These are phyloP conservation scores for Drosophila gunungcola DNA, from an alignment of 1,140 invertebrate species.

Conservation along the genomic window DNA sequence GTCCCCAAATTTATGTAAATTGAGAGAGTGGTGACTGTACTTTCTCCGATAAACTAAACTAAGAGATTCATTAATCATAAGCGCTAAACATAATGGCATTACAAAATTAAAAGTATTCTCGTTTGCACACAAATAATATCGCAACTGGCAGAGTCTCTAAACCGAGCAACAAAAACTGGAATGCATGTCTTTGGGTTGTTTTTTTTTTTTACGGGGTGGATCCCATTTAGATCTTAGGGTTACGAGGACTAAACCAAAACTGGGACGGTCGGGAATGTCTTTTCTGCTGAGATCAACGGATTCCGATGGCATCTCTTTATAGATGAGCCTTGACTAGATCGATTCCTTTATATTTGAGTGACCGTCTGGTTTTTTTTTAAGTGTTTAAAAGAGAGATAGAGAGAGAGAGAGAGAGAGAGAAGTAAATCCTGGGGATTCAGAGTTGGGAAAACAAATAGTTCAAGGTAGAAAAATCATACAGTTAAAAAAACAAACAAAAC, in stretches of 20 bases:
- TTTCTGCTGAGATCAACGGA: constrained; percentile 32
- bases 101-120: constrained; percentile 69
- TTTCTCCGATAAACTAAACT: constrained; percentile 44
- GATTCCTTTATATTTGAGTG: constrained; percentile 20
- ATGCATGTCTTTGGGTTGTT: constrained; percentile 8
- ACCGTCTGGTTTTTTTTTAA: constrained; percentile 3
- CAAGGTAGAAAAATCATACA: constrained; percentile 17
- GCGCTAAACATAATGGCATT: constrained; percentile 43
- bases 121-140: constrained; percentile 77
- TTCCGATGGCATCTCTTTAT: constrained; percentile 22
- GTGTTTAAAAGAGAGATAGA: constrained; percentile 1
- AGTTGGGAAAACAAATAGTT: constrained; percentile 4
- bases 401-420: constrained; percentile 14
- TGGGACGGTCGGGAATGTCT: constrained; percentile 7
- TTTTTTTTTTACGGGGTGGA: neutral
- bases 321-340: constrained; percentile 37
- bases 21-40: constrained; percentile 22
- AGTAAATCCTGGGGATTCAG: neutral
- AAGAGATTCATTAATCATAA: constrained; percentile 56
- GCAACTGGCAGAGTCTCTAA: constrained; percentile 52
- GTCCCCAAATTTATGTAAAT: constrained; percentile 16
- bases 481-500: constrained; percentile 50
- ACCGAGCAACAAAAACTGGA: constrained; percentile 44
- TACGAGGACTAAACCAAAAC: constrained; percentile 8
- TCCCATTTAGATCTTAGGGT: constrained; percentile 15